Evolutionary conservation across 2,888 invertebrate species (phyloP).

Genomic region (Salpingus planirostris): DNA sequence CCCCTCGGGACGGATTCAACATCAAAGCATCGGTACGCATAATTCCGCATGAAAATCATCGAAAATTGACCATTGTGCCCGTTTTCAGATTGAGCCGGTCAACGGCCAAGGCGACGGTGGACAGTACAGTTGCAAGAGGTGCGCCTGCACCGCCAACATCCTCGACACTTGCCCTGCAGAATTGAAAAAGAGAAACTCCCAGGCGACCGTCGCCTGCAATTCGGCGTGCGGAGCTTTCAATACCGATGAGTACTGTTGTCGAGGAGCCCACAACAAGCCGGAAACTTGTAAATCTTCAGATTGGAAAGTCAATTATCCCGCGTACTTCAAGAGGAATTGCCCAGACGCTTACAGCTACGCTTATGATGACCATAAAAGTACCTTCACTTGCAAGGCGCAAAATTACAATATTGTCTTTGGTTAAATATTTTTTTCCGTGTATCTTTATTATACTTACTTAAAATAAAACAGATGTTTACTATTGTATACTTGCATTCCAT

Average conservation of each 20-base stretch:
- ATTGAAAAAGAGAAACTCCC: conserved; percentile 22
- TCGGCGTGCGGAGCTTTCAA: conserved; percentile 43
- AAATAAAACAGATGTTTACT: no score
- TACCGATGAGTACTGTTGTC: conserved; percentile 44
- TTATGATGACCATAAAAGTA: conserved; percentile 45
- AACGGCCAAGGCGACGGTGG: conserved; percentile 26
- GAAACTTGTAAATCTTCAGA: conserved; percentile 37
- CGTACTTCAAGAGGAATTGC: conserved; percentile 42
- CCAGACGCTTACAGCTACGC: conserved; percentile 48
- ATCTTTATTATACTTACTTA: no score
- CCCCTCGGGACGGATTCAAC: no score
- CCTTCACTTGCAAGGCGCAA: conserved; percentile 40
- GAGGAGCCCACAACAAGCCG: conserved; percentile 36
- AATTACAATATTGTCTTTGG: conserved; percentile 32
- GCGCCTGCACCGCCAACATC: conserved; percentile 33
- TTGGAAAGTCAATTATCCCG: conserved; percentile 38
- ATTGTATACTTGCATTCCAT: no score
- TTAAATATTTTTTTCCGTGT: no score
- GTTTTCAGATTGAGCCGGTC: conserved; percentile 5
- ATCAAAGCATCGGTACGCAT: no score
- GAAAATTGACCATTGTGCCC: no score
- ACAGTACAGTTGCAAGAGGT: conserved; percentile 35
- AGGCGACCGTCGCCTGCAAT: conserved; percentile 37
- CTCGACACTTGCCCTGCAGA: conserved; percentile 37
- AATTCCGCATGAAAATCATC: no score